Conservation (phyloP, 2,113 vertebrate species). For the Periophthalmodon schlosseri region DNA sequence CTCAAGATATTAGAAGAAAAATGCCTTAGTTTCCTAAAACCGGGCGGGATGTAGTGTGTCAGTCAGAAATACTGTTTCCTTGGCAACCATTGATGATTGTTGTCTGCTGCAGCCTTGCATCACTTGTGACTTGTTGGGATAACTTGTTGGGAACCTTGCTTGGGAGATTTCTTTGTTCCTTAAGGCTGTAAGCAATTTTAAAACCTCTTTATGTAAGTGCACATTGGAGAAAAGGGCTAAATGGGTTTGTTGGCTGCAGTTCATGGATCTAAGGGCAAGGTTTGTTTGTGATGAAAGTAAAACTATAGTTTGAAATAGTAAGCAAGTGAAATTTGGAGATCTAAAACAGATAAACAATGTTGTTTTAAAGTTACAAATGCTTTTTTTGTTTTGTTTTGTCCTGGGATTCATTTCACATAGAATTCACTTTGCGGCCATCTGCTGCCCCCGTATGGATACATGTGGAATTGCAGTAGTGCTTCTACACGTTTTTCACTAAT, state of each 20-base stretch:
- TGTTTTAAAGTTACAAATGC: neutral
- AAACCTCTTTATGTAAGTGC: conserved; percentile 23
- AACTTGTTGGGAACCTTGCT: too few relatives aligned
- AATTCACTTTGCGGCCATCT: neutral
- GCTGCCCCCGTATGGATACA: conserved; percentile 52
- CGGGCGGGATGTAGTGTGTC: conserved; percentile 37
- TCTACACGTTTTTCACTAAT: too few relatives aligned
- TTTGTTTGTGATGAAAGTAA: neutral
- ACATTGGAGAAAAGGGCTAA: conserved; percentile 12
- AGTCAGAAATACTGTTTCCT: conserved; percentile 70
- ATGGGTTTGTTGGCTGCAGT: conserved; percentile 20
- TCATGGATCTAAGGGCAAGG: neutral
- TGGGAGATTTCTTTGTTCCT: conserved; percentile 31
- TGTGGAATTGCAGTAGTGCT: conserved; percentile 15
- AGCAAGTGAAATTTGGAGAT: neutral
- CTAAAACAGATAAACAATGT: neutral
- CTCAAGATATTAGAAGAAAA: conserved; percentile 66
- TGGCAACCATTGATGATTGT: conserved; percentile 70
- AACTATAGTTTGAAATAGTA: neutral
- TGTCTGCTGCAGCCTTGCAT: conserved; percentile 48
- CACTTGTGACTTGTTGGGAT: conserved; percentile 34
- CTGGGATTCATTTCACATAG: neutral
- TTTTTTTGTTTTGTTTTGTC: neutral
- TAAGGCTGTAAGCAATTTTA: conserved; percentile 35
- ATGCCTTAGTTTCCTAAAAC: conserved; percentile 50